Conservation (phyloP, 1,140 invertebrate species). For the Polypedilum pembai region DNA sequence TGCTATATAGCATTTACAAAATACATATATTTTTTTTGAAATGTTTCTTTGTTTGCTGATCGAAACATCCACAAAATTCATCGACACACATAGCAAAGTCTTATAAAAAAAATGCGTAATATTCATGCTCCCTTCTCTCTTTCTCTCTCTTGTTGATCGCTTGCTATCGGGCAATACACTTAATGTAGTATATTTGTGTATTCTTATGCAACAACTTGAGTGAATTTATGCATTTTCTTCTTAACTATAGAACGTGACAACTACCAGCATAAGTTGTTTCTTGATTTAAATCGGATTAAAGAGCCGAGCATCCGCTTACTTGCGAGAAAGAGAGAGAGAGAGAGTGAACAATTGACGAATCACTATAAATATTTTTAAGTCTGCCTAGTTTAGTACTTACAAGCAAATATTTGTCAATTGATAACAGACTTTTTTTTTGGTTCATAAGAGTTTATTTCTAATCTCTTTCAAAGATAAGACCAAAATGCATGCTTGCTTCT, state of each 20-base stretch:
- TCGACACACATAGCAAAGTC: background rate
- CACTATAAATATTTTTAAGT: background rate
- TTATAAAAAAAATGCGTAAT: background rate
- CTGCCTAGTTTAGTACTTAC: background rate
- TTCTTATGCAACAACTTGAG: background rate
- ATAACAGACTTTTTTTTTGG: background rate
- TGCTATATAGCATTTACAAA: constrained; percentile 12
- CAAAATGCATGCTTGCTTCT: no score
- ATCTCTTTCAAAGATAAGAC: no score
- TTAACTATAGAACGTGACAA: background rate
- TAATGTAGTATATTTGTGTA: no score
- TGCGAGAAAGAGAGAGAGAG: background rate
- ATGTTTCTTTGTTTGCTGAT: constrained; percentile 18
- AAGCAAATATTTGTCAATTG: constrained; percentile 18
- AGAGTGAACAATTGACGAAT: background rate
- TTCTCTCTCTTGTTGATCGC: no score
- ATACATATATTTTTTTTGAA: background rate
- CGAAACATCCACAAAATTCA: constrained; percentile 10
- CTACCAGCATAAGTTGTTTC: background rate
- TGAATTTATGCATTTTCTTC: constrained; percentile 2
- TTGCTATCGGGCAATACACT: no score
- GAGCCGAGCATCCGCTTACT: background rate
- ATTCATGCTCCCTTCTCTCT: no score
- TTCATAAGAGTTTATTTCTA: no score
- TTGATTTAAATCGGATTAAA: constrained; percentile 1